A percentile compares a stretch with the other conserved stretches of the same genome.
phyloP scores from a whole-genome alignment of 2,888 invertebrate species.

The Mythimna impura region DNA sequence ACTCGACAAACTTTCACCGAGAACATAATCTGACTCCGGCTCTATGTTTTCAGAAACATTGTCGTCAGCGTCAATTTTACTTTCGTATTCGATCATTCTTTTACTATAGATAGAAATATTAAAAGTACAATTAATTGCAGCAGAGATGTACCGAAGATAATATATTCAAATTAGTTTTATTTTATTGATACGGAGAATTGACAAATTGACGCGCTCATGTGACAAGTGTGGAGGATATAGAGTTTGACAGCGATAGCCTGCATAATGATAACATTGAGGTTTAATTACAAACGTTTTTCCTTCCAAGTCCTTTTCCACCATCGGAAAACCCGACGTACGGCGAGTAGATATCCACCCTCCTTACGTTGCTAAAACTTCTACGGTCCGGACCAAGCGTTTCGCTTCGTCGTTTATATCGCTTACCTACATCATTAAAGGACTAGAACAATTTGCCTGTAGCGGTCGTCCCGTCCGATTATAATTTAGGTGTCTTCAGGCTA shows the following conservation, averaged over 20 bases:
- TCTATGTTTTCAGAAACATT: neutral
- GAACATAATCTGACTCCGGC: slow-evolving; percentile 2
- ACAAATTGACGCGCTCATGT: neutral
- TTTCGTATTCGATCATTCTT: slow-evolving; percentile 30
- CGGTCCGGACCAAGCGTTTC: no score
- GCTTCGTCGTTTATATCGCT: no score
- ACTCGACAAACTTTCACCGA: neutral
- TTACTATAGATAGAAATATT: neutral
- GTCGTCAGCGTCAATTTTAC: neutral
- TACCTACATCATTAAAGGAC: no score
- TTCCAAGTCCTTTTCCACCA: no score
- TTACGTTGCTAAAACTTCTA: no score
- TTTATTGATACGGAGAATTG: neutral
- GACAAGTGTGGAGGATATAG: neutral
- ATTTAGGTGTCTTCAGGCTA: no score
- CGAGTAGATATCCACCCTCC: no score
- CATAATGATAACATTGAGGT: neutral
- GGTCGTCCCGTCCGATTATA: no score
- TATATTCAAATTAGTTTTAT: neutral
- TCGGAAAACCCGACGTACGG: no score
- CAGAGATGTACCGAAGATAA: neutral
- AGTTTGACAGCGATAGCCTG: neutral
- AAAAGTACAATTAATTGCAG: neutral
- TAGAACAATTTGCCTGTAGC: no score
- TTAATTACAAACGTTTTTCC: neutral